Percentiles rank a stretch among this genome's conserved stretches.
These are phyloP conservation scores for Limanda limanda DNA, from an alignment of 2,113 vertebrate genomes.

Conservation along the genomic window DNA sequence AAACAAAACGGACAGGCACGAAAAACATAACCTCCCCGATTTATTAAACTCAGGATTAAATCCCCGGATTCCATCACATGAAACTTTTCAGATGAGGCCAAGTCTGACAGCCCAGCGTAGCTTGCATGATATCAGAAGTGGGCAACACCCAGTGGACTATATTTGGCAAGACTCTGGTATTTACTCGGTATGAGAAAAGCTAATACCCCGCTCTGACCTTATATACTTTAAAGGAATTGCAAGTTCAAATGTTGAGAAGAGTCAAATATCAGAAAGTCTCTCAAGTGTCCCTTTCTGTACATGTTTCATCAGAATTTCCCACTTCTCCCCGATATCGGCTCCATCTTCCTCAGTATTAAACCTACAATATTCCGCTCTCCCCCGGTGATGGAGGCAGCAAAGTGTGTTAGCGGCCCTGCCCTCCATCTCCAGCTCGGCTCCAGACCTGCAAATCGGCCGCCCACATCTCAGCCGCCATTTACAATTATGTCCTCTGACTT, in stretches of 20 bases:
- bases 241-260: constrained; percentile 11
- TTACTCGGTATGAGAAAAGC: background rate
- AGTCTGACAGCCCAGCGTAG: too few relatives aligned
- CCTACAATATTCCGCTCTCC: background rate
- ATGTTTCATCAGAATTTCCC: constrained; percentile 22
- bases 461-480: background rate
- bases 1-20: too few relatives aligned
- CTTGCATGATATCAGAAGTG: too few relatives aligned
- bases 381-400: background rate
- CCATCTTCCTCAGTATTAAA: constrained; percentile 4
- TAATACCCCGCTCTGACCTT: background rate
- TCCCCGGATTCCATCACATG: too few relatives aligned
- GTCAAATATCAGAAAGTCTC: constrained; percentile 7
- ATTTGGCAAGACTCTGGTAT: background rate
- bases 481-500: background rate
- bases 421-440: background rate
- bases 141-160: too few relatives aligned
- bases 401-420: background rate
- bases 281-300: background rate
- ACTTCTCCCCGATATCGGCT: background rate
- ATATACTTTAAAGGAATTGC: background rate
- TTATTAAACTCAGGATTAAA: too few relatives aligned
- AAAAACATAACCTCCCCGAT: too few relatives aligned
- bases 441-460: background rate
- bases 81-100: too few relatives aligned